phyloP scores from a whole-genome alignment of 2,113 vertebrate genomes.

The Antechinus stuartii region DNA sequence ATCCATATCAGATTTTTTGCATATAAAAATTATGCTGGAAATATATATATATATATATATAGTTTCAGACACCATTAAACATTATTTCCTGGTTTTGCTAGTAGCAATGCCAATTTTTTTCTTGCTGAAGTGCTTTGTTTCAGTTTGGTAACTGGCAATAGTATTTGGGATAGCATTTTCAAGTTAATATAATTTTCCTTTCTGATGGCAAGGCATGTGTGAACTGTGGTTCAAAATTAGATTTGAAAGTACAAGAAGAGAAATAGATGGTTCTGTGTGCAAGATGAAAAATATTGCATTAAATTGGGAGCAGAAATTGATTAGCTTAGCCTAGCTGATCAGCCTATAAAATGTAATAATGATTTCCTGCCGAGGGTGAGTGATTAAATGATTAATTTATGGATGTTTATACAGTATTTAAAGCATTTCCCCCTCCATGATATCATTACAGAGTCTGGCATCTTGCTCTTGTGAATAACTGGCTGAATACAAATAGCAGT shows the following conservation, averaged over 20 bases:
- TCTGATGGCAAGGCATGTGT: neutral
- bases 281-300: constrained; percentile 38
- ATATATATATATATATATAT: constrained; percentile 12
- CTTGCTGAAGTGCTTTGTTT: constrained; percentile 61
- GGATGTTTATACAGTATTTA: constrained; percentile 31
- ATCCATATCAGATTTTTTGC: neutral
- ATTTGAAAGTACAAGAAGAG: constrained; percentile 39
- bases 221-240: constrained; percentile 52
- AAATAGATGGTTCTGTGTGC: constrained; percentile 33
- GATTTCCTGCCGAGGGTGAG: constrained; percentile 5
- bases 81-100: constrained; percentile 18
- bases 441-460: neutral
- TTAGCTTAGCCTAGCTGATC: constrained; percentile 32
- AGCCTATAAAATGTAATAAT: constrained; percentile 47
- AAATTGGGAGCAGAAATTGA: constrained; percentile 21
- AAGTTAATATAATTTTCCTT: constrained; percentile 43
- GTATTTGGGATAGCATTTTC: constrained; percentile 53
- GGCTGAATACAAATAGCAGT: constrained; percentile 17
- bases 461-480: neutral
- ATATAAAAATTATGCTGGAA: constrained; percentile 49
- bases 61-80: constrained; percentile 6
- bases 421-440: constrained; percentile 33
- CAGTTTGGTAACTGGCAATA: neutral
- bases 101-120: neutral
- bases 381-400: constrained; percentile 55